phyloP scores from a whole-genome alignment of 2,888 invertebrate species.

The Lamellibrachia satsuma region DNA sequence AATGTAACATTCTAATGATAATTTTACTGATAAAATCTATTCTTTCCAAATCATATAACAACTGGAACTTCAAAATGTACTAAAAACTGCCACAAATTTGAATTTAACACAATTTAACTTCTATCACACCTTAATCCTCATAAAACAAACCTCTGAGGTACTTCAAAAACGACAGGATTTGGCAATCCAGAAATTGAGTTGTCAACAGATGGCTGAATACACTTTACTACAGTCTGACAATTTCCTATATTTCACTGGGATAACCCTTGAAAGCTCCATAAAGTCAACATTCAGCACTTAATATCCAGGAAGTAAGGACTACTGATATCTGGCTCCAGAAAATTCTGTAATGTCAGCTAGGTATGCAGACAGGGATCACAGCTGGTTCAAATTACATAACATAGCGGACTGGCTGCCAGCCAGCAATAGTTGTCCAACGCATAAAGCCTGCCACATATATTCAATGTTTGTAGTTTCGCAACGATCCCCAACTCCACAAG shows the following conservation, averaged over 20 bases:
- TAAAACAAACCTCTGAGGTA: too few species aligned
- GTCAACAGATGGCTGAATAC: not conserved
- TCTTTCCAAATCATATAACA: not conserved
- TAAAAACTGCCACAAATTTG: too few species aligned
- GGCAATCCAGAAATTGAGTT: too few species aligned
- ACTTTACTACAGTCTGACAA: not conserved
- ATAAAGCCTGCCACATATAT: not conserved
- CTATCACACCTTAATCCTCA: too few species aligned
- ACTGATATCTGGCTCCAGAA: slow-evolving; percentile 10
- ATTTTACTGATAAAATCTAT: not conserved
- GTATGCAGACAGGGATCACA: slow-evolving; percentile 1
- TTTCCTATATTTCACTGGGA: not conserved
- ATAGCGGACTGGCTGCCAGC: not conserved
- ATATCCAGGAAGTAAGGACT: not conserved
- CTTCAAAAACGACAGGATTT: too few species aligned
- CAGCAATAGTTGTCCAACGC: not conserved
- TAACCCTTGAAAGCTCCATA: not conserved
- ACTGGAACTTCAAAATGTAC: too few species aligned
- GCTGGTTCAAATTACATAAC: not conserved
- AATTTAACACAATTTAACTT: too few species aligned
- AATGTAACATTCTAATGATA: not conserved
- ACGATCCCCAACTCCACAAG: not conserved
- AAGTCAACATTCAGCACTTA: not conserved
- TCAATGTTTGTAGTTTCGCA: not conserved
- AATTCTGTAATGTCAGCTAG: not conserved